These are phyloP conservation scores for Moxostoma hubbsi DNA, from an alignment of 2,797 vertebrate species.

Conservation along the genomic window DNA sequence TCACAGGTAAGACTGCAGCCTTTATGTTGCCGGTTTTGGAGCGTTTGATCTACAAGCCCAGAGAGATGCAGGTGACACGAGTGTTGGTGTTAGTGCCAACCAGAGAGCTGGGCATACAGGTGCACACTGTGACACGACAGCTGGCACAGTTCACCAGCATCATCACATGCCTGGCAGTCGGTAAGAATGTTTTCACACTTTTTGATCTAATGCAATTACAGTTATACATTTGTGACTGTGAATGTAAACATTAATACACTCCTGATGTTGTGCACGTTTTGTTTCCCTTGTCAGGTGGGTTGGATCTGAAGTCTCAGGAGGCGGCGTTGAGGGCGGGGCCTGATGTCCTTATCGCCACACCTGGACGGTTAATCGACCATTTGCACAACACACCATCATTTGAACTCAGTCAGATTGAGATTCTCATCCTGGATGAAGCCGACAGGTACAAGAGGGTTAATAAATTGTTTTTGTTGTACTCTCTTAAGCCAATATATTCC, in stretches of 20 bases:
- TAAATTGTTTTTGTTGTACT: too few species aligned
- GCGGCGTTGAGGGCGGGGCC: constrained; percentile 88
- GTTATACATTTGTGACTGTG: too few species aligned
- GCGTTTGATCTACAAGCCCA: constrained; percentile 94
- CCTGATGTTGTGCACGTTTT: background rate
- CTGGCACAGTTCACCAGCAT: constrained; percentile 92
- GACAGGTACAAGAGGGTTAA: constrained; percentile 81
- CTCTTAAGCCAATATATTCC: too few species aligned
- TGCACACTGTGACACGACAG: constrained; percentile 90
- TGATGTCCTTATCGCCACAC: constrained; percentile 94
- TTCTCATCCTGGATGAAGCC: constrained; percentile 95
- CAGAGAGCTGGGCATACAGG: constrained; percentile 96
- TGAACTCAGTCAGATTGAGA: constrained; percentile 89
- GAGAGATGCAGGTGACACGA: constrained; percentile 87
- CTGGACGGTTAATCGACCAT: constrained; percentile 94
- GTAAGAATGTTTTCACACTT: constrained; percentile 70
- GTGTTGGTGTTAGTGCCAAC: constrained; percentile 94
- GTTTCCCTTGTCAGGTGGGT: constrained; percentile 78
- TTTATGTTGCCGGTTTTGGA: constrained; percentile 94
- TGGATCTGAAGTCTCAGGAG: constrained; percentile 95
- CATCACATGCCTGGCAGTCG: constrained; percentile 90
- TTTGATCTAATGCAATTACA: too few species aligned
- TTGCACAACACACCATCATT: constrained; percentile 97
- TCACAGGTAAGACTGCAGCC: constrained; percentile 92
- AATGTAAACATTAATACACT: too few species aligned